Base-by-base conservation (phyloP, 2,113 vertebrate species). In the Misgurnus anguillicaudatus region DNA sequence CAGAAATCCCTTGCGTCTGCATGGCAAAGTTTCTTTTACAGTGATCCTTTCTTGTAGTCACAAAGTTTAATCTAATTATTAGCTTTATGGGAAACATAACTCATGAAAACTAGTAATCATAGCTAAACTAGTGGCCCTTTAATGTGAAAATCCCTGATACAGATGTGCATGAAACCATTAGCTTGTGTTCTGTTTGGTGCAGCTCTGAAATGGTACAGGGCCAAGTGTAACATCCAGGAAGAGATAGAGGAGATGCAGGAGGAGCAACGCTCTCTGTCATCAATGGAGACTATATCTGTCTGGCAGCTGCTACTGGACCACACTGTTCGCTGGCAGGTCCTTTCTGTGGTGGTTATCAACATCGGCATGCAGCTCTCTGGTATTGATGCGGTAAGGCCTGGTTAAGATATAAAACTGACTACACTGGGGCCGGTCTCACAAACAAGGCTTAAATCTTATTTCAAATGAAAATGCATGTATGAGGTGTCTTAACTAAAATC, bases 321-420 rank as follows among this genome's bases (percentile, higher is more conserved):
- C 19, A 85, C 91, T 0, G 89, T 96, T 42, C 91, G 89, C 75
- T 94, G 94, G 95, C 95, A 97, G 83, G 91, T 93, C 71, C 86
- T 95, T 53, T 96, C 93, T 0, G 93, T 97, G 81, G 86, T 85
- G 70, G 93, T 96, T 88, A 88, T 97, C 89, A 96, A 95, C 62
- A 91, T 95, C 0, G 95, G 95, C 83, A 96, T 97, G 95, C 96
- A 97, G 90, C 92, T 97, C 77, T 97, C 95, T 0, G 95, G 95
- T 55, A 97, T 97, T 0, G 95, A 97, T 47, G 95, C 95, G 0
- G 96, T 97, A 88, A 95, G 95, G 5, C 48, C 60, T 51, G 65
- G 71, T 80, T 76, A 62, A 70, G 19, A 61, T 63, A 58, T 67
- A 45, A 67, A 63, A 9, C 42, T 77, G 17, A 70, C 51, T 66